Percentiles rank a stretch among this genome's conserved stretches.
These are phyloP conservation scores for Martes martes DNA, from an alignment of 2,113 vertebrate genomes.

Conservation along the genomic window DNA sequence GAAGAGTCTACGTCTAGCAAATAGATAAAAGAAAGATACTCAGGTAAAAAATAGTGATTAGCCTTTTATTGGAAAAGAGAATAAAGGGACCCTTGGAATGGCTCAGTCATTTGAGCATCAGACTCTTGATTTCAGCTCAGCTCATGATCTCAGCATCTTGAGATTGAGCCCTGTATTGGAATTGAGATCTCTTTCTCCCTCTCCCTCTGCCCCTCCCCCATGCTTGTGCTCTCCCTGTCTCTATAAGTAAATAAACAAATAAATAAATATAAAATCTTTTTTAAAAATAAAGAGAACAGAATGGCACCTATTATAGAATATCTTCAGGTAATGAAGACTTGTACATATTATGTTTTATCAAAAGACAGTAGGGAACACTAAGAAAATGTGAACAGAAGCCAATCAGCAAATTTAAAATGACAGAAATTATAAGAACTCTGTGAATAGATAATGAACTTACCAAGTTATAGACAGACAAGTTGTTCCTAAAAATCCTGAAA, in stretches of 20 bases:
- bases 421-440: not conserved
- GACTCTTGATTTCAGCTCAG: not conserved
- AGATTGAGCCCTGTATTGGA: not conserved
- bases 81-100: not conserved
- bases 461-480: not conserved
- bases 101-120: not conserved
- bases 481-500: slow-evolving; percentile 35
- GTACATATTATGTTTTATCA: not conserved
- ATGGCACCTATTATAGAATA: not conserved
- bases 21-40: not conserved
- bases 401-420: slow-evolving; percentile 20
- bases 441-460: not conserved
- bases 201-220: not conserved
- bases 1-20: not conserved
- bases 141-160: not conserved
- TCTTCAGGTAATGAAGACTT: slow-evolving; percentile 24
- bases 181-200: not conserved
- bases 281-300: not conserved
- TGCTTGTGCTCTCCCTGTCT: not conserved
- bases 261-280: not conserved
- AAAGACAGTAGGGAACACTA: not conserved
- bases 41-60: not conserved
- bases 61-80: slow-evolving; percentile 5
- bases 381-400: slow-evolving; percentile 14
- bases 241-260: not conserved